phyloP scores from a whole-genome alignment of 2,113 vertebrate species.

The Indicator indicator region DNA sequence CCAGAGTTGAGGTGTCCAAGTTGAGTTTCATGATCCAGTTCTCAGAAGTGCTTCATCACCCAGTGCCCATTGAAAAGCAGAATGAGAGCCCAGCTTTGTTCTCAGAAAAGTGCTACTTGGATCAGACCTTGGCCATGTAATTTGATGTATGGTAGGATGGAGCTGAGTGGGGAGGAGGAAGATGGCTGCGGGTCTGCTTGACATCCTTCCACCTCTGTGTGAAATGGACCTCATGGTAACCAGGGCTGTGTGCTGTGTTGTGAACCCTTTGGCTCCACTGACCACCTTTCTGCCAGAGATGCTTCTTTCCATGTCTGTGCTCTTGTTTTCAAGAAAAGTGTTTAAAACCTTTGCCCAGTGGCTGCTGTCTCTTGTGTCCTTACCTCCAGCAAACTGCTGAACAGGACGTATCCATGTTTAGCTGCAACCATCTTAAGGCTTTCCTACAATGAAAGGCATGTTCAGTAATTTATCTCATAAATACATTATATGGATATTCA shows the following conservation, averaged over 20 bases:
- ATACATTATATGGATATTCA: neutral
- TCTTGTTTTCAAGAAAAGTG: neutral
- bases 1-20: neutral
- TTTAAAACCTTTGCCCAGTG: neutral
- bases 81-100: neutral
- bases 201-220: neutral
- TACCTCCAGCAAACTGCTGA: constrained; percentile 88
- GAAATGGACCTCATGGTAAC: neutral
- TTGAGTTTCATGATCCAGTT: neutral
- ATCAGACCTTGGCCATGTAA: neutral
- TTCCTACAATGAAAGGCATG: constrained; percentile 66
- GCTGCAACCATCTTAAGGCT: constrained; percentile 82
- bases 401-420: constrained; percentile 80
- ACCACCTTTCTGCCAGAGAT: neutral
- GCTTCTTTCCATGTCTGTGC: neutral
- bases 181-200: neutral
- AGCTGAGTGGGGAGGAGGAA: neutral
- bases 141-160: neutral
- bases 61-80: neutral
- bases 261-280: neutral
- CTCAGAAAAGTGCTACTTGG: neutral
- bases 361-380: neutral
- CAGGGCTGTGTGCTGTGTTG: neutral
- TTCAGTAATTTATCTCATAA: neutral
- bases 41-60: neutral